Conservation (phyloP, 2,797 vertebrate genomes). For the Moxostoma hubbsi region DNA sequence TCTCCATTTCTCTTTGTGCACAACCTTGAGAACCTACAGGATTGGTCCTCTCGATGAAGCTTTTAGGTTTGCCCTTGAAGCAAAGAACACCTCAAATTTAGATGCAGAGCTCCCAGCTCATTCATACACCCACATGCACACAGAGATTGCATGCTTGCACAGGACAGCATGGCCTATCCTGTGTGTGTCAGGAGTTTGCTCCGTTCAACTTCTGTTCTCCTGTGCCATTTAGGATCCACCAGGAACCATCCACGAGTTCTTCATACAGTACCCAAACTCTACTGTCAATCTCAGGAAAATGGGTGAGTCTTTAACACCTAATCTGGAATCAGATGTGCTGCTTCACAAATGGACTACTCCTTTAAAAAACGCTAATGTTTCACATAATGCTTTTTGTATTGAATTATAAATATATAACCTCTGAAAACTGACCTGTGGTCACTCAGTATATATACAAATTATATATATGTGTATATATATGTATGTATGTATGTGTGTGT, state of each 20-base stretch:
- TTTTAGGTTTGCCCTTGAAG: neutral
- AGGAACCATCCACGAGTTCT: neutral
- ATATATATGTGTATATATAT: too few species aligned
- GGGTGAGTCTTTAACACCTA: constrained; percentile 3
- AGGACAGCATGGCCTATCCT: constrained; percentile 45
- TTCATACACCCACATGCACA: neutral
- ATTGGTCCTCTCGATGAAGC: neutral
- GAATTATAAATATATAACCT: too few species aligned
- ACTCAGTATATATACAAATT: too few species aligned
- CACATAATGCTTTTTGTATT: neutral
- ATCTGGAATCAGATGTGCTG: too few species aligned
- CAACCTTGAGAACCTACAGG: constrained; percentile 34
- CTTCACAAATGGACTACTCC: neutral
- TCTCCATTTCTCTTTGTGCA: constrained; percentile 28
- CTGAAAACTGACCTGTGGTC: too few species aligned
- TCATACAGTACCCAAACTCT: constrained; percentile 18
- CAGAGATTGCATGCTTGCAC: neutral
- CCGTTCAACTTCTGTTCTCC: neutral
- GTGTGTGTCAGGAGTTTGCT: neutral
- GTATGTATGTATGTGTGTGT: too few species aligned
- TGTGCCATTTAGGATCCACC: neutral
- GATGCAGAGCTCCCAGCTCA: neutral
- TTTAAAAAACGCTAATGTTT: neutral
- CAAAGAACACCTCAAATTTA: neutral
- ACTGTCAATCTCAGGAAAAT: constrained; percentile 21